Percentiles rank a stretch among this genome's conserved stretches.
phyloP scores from a whole-genome alignment of 2,113 vertebrate species.

The Lophura nycthemera region DNA sequence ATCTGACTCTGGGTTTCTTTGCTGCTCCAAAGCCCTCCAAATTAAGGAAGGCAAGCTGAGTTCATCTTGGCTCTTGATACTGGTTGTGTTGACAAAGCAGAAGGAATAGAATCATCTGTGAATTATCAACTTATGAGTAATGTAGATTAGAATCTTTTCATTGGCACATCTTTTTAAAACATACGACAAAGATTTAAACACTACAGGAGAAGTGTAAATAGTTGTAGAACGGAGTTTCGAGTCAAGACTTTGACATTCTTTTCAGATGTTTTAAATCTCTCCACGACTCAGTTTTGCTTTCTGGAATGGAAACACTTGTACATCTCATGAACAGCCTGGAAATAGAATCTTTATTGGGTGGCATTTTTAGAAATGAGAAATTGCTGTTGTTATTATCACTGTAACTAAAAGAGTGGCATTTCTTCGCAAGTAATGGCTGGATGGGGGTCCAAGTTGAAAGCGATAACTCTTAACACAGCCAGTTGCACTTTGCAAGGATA shows the following conservation, averaged over 20 bases:
- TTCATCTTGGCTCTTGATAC: not conserved
- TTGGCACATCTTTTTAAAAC: not conserved
- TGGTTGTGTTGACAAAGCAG: not conserved
- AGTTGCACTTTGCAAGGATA: conserved; percentile 1
- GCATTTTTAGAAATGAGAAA: conserved; percentile 14
- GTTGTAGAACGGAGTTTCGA: not conserved
- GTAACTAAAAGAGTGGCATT: not conserved
- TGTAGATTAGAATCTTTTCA: not conserved
- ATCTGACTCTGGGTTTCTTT: not conserved
- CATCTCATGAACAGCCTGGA: not conserved
- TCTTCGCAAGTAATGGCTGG: conserved; percentile 31
- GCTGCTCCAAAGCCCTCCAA: conserved; percentile 13
- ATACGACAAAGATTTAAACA: not conserved
- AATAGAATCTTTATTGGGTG: not conserved
- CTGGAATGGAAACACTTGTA: not conserved
- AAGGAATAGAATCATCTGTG: not conserved
- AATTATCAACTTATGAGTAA: not conserved
- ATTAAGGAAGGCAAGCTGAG: not conserved
- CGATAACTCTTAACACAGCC: not conserved
- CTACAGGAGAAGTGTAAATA: not conserved
- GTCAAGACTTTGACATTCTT: not conserved
- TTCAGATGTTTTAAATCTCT: not conserved
- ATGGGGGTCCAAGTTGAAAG: conserved; percentile 20
- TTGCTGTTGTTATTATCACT: not conserved
- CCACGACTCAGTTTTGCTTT: not conserved